Conservation (phyloP, 1,140 invertebrate species). For the Cephus cinctus region DNA sequence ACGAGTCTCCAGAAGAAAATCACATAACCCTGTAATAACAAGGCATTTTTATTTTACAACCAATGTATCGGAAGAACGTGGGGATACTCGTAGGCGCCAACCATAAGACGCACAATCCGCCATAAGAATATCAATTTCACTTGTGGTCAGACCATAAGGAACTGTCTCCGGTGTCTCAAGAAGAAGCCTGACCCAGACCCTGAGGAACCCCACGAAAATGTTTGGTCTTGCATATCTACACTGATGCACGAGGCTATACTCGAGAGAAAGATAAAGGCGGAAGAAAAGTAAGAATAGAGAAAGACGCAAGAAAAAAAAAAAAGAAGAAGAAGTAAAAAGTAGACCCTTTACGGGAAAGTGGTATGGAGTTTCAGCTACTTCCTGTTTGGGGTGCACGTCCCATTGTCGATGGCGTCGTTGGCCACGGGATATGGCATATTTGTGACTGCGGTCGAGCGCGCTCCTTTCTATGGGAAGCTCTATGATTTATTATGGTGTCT, state of each 20-base stretch:
- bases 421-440: background rate
- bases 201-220: conserved; percentile 21
- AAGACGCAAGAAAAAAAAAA: conserved; percentile 17
- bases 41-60: too few species aligned
- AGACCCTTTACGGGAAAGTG: conserved; percentile 24
- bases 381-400: conserved; percentile 18
- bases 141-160: conserved; percentile 2
- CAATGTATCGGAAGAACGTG: too few species aligned
- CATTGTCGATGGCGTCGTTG: background rate
- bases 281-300: too few species aligned
- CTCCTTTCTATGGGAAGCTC: conserved; percentile 8
- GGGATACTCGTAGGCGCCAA: too few species aligned
- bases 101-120: too few species aligned
- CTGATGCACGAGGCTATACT: background rate
- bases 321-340: conserved; percentile 14
- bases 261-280: conserved; percentile 5
- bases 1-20: too few species aligned
- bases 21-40: too few species aligned
- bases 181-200: conserved; percentile 6
- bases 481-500: conserved; percentile 17
- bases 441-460: conserved; percentile 2
- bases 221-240: conserved; percentile 15
- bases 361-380: conserved; percentile 38
- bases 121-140: conserved; percentile 11
- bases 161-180: conserved; percentile 9